A percentile compares a stretch with the other conserved stretches of the same genome.
Evolutionary conservation across 2,888 invertebrate genomes (phyloP).

Genomic region (Julus scandinavius): DNA sequence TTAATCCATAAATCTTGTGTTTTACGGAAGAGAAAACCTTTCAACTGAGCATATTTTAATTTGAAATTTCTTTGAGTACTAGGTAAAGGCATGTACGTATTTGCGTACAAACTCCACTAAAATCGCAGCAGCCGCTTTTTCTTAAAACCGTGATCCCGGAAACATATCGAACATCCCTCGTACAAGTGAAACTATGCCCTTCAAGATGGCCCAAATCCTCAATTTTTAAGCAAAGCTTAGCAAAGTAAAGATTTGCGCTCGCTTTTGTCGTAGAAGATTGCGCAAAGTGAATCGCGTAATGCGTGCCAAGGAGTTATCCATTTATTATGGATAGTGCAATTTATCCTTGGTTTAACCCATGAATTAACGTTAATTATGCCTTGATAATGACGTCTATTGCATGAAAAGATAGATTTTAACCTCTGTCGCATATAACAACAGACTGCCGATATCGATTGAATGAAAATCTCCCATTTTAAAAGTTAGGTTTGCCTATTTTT

Average conservation of each 20-base stretch:
- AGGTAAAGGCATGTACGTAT: too few relatives aligned
- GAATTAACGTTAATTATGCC: constrained; percentile 29
- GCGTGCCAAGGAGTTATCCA: not conserved
- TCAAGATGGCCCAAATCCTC: too few relatives aligned
- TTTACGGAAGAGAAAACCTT: too few relatives aligned
- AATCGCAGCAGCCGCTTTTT: too few relatives aligned
- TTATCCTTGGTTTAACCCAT: constrained; percentile 20
- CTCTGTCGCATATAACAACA: not conserved
- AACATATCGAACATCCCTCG: too few relatives aligned
- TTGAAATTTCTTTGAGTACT: too few relatives aligned
- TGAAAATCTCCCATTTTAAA: not conserved
- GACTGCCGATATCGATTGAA: constrained; percentile 12
- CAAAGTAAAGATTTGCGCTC: not conserved
- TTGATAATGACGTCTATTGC: not conserved
- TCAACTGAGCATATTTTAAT: not conserved
- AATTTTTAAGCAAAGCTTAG: not conserved
- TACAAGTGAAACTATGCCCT: too few relatives aligned
- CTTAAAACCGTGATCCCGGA: too few relatives aligned
- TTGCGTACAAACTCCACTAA: too few relatives aligned
- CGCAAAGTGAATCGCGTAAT: not conserved
- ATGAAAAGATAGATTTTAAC: not conserved
- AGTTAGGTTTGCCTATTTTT: not conserved
- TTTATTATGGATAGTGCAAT: constrained; percentile 8
- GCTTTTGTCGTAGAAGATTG: not conserved
- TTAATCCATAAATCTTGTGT: too few relatives aligned